phyloP scores from a whole-genome alignment of 2,113 vertebrate genomes.

The Entelurus aequoreus region DNA sequence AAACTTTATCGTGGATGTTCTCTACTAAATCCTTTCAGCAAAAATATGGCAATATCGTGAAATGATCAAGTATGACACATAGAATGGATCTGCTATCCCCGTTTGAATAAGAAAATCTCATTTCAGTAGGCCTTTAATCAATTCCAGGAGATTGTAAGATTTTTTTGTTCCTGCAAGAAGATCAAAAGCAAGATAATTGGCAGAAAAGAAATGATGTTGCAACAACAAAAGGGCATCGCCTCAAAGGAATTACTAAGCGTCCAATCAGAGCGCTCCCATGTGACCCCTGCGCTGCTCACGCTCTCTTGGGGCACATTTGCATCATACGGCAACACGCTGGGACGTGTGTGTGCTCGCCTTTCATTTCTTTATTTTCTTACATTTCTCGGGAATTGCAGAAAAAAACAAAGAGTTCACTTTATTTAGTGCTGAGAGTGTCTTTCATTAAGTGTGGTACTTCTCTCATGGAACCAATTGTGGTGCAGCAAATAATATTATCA shows the following conservation, averaged over 20 bases:
- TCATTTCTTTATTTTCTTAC: not conserved
- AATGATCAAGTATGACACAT: too few species aligned
- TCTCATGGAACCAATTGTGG: too few species aligned
- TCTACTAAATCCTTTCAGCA: too few species aligned
- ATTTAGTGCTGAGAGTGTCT: too few species aligned
- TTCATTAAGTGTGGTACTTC: too few species aligned
- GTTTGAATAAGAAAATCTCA: too few species aligned
- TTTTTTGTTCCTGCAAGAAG: not conserved
- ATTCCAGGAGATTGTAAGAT: not conserved
- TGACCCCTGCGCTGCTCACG: not conserved
- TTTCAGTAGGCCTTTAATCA: too few species aligned
- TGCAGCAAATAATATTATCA: too few species aligned
- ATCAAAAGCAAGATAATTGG: conserved; percentile 3
- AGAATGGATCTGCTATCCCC: too few species aligned
- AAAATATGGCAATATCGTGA: too few species aligned
- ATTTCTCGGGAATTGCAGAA: not conserved
- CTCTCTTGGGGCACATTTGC: not conserved
- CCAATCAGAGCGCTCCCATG: not conserved
- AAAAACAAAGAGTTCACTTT: too few species aligned
- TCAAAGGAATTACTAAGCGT: not conserved
- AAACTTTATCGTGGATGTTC: too few species aligned
- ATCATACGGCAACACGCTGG: not conserved
- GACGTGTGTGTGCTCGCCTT: not conserved
- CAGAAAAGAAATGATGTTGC: not conserved
- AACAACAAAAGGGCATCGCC: not conserved